Base-by-base conservation (phyloP, 2,888 invertebrate genomes). In the Atethmia centrago region DNA sequence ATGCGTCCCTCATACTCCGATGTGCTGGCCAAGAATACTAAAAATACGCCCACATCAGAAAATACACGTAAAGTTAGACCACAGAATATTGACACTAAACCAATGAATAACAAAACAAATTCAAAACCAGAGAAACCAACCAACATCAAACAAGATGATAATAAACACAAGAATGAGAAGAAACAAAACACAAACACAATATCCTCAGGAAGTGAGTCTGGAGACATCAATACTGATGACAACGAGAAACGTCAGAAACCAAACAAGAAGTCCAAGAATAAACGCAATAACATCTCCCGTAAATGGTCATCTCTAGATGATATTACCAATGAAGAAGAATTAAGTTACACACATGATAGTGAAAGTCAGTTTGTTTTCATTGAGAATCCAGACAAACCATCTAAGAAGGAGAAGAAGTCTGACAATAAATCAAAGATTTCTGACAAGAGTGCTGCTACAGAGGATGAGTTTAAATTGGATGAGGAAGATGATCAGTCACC, bases 1-100 rank as follows among this genome's bases (percentile, higher is more conserved):
- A 98, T 98, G 98, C 97, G 98, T 70, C 98, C 98, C 66, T 97
- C 98, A 21, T 98, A 98, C 91, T 98, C 98, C 0, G 98, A 98
- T 94, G 98, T 98, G 12, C 91, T 98, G 58, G 97, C 98, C 47
- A 98, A 98, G 93, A 96, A 96, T 79, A 94, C 95, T 51, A 97
- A 96, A 81, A 97, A 96, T 86, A 97, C 96, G 86, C 86, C 92
- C 42, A 93, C 90, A 73, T 79, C 92, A 12, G 97, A 97, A 77
- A 89, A 93, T 21, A 92, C 96, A 63, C 95, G 95, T 71, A 97
- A 97, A 87, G 92, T 92, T 62, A 93, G 91, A 91, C 93, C 89
- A 81, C 96, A 93, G 89, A 96, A 91, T 88, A 87, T 91, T 90
- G 97, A 94, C 88, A 90, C 88, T 84, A 97, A 93, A 86, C 88